A percentile compares a stretch with the other conserved stretches of the same genome.
phyloP scores from a whole-genome alignment of 1,140 invertebrate genomes.

The Nasonia vitripennis region DNA sequence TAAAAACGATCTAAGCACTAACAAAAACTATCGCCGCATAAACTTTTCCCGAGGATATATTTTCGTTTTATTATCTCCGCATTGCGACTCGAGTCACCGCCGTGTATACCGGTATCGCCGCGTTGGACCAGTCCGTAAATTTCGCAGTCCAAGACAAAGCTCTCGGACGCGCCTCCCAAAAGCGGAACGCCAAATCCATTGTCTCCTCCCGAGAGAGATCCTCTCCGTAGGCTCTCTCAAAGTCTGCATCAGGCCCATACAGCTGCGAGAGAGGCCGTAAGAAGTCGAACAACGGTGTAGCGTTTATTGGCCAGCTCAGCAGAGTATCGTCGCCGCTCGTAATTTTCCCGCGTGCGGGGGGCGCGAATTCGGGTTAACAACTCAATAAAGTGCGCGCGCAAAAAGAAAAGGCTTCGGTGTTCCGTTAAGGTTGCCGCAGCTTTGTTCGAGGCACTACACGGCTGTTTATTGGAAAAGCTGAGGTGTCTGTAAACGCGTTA shows the following conservation, averaged over 20 bases:
- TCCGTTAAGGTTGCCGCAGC: not conserved
- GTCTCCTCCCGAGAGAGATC: not conserved
- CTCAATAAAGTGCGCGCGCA: conserved; percentile 12
- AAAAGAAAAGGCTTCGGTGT: not conserved
- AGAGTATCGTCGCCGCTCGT: not conserved
- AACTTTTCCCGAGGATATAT: too few species aligned
- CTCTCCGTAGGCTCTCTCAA: not conserved
- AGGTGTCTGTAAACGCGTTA: not conserved
- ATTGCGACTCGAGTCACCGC: too few species aligned
- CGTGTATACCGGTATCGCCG: too few species aligned
- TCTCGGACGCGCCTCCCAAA: not conserved
- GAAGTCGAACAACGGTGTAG: not conserved
- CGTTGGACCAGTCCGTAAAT: not conserved
- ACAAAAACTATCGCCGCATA: too few species aligned
- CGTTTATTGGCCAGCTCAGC: not conserved
- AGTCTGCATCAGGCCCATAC: not conserved
- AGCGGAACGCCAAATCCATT: not conserved
- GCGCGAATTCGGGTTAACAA: conserved; percentile 35
- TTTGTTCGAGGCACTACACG: not conserved
- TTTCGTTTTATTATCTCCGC: too few species aligned
- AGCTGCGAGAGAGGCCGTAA: not conserved
- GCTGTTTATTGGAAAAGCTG: not conserved
- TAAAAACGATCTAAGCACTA: not conserved
- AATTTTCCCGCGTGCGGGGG: not conserved
- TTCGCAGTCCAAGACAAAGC: not conserved